A percentile compares a stretch with the other conserved stretches of the same genome.
Evolutionary conservation across 1,140 invertebrate species (phyloP).

Genomic region (Ceratosolen fusciceps): DNA sequence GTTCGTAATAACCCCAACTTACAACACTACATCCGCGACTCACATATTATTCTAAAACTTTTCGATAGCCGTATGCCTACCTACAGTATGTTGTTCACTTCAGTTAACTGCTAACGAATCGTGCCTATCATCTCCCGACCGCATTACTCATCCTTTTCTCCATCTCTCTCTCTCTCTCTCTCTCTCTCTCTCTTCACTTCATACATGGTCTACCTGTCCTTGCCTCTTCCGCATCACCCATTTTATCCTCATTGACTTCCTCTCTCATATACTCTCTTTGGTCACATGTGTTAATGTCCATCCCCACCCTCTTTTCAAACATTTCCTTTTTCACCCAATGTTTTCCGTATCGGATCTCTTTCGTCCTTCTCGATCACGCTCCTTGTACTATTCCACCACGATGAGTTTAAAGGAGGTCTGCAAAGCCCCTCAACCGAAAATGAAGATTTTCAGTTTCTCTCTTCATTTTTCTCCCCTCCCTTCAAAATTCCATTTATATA

Average conservation of each 20-base stretch:
- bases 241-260: background rate
- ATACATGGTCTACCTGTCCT: background rate
- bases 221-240: background rate
- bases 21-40: no score
- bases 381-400: constrained; percentile 14
- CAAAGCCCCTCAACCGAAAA: background rate
- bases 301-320: background rate
- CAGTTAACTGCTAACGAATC: no score
- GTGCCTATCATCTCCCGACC: no score
- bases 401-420: background rate
- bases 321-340: background rate
- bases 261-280: constrained; percentile 31
- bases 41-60: no score
- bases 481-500: no score
- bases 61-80: no score
- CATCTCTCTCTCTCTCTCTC: constrained; percentile 12
- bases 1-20: no score
- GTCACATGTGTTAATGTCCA: background rate
- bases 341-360: background rate
- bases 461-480: background rate
- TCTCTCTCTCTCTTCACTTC: background rate
- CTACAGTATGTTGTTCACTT: no score
- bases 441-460: background rate
- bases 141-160: background rate
- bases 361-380: no score